These are phyloP conservation scores for Botia kubotai DNA, from an alignment of 2,797 vertebrate genomes.

Conservation along the genomic window DNA sequence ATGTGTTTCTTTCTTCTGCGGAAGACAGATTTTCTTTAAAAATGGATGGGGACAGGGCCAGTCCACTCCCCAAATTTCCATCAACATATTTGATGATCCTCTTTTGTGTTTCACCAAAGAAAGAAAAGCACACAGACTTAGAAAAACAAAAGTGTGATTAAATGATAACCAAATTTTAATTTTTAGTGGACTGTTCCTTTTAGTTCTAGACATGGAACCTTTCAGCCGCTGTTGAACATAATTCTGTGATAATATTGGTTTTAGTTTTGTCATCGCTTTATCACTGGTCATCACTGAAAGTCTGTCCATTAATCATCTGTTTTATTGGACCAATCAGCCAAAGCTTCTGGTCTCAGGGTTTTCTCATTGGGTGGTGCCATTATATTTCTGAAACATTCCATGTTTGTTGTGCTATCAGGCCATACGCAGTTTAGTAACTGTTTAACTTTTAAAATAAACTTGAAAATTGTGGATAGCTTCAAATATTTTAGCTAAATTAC, in stretches of 20 bases:
- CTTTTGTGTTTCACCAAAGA: background rate
- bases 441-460: background rate
- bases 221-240: background rate
- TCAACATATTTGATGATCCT: background rate
- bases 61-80: background rate
- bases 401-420: constrained; percentile 1
- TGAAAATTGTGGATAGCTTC: background rate
- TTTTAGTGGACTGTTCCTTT: background rate
- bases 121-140: background rate
- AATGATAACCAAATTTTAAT: background rate
- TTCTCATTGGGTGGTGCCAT: constrained; percentile 23
- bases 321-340: constrained; percentile 36
- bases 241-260: background rate
- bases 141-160: background rate
- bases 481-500: background rate
- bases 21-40: background rate
- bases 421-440: constrained; percentile 8
- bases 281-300: background rate
- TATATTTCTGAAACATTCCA: constrained; percentile 42
- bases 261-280: background rate
- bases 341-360: constrained; percentile 55
- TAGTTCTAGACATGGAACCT: background rate
- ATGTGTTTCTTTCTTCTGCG: background rate
- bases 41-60: background rate
- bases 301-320: constrained; percentile 16